Evolutionary conservation across 1,140 invertebrate species (phyloP), one percentile per base, ranked within the genome.

Genomic region (Drosophila virilis): DNA sequence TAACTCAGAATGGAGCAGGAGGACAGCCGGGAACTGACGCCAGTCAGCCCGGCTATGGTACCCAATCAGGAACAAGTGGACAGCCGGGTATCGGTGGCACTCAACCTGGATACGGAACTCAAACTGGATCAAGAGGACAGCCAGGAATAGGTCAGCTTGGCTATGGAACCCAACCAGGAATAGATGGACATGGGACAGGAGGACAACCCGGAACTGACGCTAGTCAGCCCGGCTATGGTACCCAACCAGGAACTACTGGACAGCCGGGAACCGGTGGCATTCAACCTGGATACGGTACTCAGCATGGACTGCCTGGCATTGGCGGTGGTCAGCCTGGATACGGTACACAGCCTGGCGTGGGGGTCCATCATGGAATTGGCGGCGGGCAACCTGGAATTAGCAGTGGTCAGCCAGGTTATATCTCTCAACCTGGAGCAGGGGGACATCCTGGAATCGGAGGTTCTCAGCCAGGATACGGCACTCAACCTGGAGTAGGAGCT

Each of bases 351-450:
- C 52, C 52, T 3, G 60, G 54, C 32, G 38, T n/a, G 8, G 61
- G 45, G 37, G 71, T 57, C 7, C 67, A 67, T n/a, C 42, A 52
- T 0, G 59, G 59, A 8, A 38, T 62, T 22, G 42, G 62, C 2
- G 72, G 67, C 17, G 73, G 64, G 6, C 68, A 69, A 15, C 45
- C 59, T 1, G 64, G 59, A n/a, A 48, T 59, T 22, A 40, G 64
- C 5, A 69, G 68, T 37, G 76, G 62, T 33, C 65, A 61, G 22
- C 62, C 74, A 12, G 68, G 61, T 5, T 64, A 71, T 17, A 45
- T 10, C 37, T 8, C 22, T 5, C 72, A 74, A 6, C 7, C 72
- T 1, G 65, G 71, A 37, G 17, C 9, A 9, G 48, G 43, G 1
- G 28, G 22, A 9, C 61, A 8, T 13, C 61, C 58, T 0, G 75